Evolutionary conservation across 2,888 invertebrate species (phyloP).

Genomic region (Drosophila parthenogenetica): DNA sequence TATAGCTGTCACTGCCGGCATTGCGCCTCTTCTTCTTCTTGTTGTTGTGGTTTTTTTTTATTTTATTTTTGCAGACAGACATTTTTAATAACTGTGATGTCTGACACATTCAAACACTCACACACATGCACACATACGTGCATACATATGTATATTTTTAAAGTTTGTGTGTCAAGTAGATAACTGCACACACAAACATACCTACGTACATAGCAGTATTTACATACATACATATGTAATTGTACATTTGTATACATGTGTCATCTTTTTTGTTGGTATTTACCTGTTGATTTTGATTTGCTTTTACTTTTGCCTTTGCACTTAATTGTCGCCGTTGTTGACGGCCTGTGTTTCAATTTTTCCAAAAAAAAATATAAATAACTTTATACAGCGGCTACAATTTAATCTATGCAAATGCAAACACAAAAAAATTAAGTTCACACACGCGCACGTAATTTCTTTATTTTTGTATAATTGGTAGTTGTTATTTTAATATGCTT

Average conservation of each 20-base stretch:
- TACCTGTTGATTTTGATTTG: slow-evolving; percentile 75
- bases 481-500: slow-evolving; percentile 9
- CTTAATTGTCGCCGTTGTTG: slow-evolving; percentile 44
- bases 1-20: slow-evolving; percentile 53
- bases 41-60: slow-evolving; percentile 24
- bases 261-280: slow-evolving; percentile 57
- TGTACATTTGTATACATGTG: slow-evolving; percentile 34
- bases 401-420: slow-evolving; percentile 50
- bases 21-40: slow-evolving; percentile 7
- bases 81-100: slow-evolving; percentile 64
- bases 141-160: slow-evolving; percentile 2
- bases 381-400: slow-evolving; percentile 25
- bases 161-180: slow-evolving; percentile 33
- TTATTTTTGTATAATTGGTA: slow-evolving; percentile 26
- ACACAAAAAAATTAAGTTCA: slow-evolving; percentile 34
- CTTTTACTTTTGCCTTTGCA: slow-evolving; percentile 32
- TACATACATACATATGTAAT: slow-evolving; percentile 12
- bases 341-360: slow-evolving; percentile 15
- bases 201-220: slow-evolving; percentile 1
- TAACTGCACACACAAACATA: background rate
- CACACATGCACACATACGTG: slow-evolving; percentile 14
- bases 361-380: slow-evolving; percentile 2
- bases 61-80: slow-evolving; percentile 47
- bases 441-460: slow-evolving; percentile 54
- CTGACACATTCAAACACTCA: background rate